These are phyloP conservation scores for Phylloscopus trochilus DNA, from an alignment of 2,113 vertebrate genomes.

Conservation along the genomic window DNA sequence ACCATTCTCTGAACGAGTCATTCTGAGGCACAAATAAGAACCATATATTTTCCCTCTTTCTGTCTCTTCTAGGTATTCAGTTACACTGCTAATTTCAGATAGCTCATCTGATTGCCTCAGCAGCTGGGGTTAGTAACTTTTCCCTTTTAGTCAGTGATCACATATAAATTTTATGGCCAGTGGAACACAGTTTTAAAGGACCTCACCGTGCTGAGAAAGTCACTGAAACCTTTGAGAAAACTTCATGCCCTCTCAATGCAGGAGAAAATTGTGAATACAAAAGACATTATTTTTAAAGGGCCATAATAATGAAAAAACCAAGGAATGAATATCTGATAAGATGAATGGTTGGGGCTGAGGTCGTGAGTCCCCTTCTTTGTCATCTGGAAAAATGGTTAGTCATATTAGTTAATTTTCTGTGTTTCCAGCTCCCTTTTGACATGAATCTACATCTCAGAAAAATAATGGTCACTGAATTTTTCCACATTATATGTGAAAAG, in stretches of 20 bases:
- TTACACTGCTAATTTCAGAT: background rate
- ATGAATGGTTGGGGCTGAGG: background rate
- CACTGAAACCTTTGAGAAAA: background rate
- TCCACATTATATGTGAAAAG: background rate
- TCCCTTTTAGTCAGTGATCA: background rate
- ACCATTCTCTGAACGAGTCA: background rate
- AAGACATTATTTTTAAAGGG: background rate
- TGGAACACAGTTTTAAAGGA: background rate
- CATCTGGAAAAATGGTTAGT: background rate
- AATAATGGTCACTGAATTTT: background rate
- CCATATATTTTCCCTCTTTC: background rate
- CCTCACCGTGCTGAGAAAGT: background rate
- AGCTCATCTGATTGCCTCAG: background rate
- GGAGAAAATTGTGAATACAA: background rate
- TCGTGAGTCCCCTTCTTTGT: background rate
- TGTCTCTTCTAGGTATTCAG: background rate
- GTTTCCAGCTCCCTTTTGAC: background rate
- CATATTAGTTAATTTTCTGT: background rate
- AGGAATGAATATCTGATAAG: background rate
- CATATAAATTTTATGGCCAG: background rate
- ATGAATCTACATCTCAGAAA: background rate
- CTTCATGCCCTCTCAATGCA: background rate
- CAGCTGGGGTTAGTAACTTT: background rate
- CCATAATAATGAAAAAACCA: background rate
- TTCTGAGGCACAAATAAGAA: background rate